These are phyloP conservation scores for Melinaea marsaeus DNA, from an alignment of 2,888 invertebrate genomes.

Conservation along the genomic window DNA sequence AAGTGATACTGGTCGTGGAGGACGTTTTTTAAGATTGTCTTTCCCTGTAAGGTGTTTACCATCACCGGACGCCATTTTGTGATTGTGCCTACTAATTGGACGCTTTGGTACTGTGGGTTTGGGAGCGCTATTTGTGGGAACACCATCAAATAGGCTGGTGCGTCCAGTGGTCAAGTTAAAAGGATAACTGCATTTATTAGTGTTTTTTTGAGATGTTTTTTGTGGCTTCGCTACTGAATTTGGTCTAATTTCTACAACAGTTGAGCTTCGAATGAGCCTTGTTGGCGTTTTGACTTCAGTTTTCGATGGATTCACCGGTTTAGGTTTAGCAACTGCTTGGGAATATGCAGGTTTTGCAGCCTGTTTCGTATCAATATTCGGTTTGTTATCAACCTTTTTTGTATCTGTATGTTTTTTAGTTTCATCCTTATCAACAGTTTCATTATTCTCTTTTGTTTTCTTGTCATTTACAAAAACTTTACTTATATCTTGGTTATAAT, in stretches of 20 bases:
- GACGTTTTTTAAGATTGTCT: constrained; percentile 52
- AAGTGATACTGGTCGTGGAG: constrained; percentile 53
- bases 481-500: constrained; percentile 4
- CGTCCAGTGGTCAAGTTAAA: constrained; percentile 73
- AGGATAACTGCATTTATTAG: constrained; percentile 71
- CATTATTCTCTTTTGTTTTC: constrained; percentile 4
- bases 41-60: constrained; percentile 47
- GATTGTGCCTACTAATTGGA: constrained; percentile 43
- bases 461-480: constrained; percentile 11
- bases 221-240: constrained; percentile 45
- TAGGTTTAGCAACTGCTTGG: constrained; percentile 74
- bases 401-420: constrained; percentile 41
- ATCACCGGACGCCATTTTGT: constrained; percentile 56
- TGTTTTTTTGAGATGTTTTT: constrained; percentile 53
- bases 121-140: constrained; percentile 35
- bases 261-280: constrained; percentile 62
- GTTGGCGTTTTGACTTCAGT: constrained; percentile 55
- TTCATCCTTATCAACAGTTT: constrained; percentile 27
- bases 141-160: constrained; percentile 63
- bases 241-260: constrained; percentile 66
- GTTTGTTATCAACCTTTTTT: constrained; percentile 46
- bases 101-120: constrained; percentile 40
- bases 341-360: constrained; percentile 65
- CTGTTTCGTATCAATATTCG: constrained; percentile 42
- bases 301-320: constrained; percentile 49